These are phyloP conservation scores for Fringilla coelebs DNA, from an alignment of 2,797 vertebrate genomes.

Conservation along the genomic window DNA sequence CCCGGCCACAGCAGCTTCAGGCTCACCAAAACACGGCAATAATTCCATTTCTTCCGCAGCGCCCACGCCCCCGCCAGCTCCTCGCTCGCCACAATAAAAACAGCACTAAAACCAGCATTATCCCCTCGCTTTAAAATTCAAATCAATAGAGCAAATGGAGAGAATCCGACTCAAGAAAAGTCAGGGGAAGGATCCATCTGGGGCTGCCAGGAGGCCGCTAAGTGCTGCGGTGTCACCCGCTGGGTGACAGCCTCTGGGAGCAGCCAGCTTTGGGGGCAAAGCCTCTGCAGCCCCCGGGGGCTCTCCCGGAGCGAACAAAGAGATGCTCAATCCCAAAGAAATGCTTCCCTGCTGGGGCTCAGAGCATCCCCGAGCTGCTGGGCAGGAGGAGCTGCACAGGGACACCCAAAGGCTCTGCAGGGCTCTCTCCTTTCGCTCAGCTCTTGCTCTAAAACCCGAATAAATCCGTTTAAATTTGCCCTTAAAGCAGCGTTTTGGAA, in stretches of 20 bases:
- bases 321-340: accelerated
- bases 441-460: neutral
- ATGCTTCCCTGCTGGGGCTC: accelerated
- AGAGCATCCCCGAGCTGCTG: neutral
- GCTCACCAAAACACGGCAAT: accelerated
- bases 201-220: neutral
- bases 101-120: neutral
- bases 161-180: neutral
- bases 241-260: constrained; percentile 27
- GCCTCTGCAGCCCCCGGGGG: neutral
- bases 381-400: neutral
- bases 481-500: accelerated
- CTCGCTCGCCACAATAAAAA: neutral
- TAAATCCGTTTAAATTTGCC: neutral
- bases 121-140: neutral
- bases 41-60: neutral
- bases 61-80: neutral
- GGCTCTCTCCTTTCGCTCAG: neutral
- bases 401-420: neutral
- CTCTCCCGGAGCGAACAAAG: neutral
- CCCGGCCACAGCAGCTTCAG: accelerated
- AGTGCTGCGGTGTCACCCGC: constrained; percentile 19
- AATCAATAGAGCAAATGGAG: constrained; percentile 57
- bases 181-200: neutral
- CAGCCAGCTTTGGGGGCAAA: accelerated